Evolutionary conservation across 1,140 invertebrate species (phyloP).

Genomic region (Nephila pilipes): DNA sequence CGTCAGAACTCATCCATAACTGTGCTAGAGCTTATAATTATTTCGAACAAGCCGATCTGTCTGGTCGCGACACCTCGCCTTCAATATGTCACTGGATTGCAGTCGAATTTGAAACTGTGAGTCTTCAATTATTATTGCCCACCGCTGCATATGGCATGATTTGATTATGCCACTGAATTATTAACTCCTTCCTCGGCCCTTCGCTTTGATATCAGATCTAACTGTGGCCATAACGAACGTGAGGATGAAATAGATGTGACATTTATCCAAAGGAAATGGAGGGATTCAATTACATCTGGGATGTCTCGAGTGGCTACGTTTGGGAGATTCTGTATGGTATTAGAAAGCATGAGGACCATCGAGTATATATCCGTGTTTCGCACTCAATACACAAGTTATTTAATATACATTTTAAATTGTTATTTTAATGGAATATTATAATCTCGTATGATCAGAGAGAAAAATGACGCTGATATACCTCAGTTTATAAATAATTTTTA

Average conservation of each 20-base stretch:
- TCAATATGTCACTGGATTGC: conserved; percentile 30
- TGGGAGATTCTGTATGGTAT: not conserved
- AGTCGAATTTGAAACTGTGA: conserved; percentile 56
- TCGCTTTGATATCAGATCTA: conserved; percentile 53
- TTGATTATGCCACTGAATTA: conserved; percentile 67
- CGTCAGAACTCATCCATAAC: conserved; percentile 62
- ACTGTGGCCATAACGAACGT: not conserved
- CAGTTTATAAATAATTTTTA: too few relatives aligned
- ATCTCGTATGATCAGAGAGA: too few relatives aligned
- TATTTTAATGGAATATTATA: too few relatives aligned
- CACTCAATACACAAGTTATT: too few relatives aligned
- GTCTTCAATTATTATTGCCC: conserved; percentile 66
- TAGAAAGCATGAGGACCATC: not conserved
- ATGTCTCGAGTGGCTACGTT: not conserved
- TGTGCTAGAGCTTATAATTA: conserved; percentile 55
- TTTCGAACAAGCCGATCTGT: conserved; percentile 28
- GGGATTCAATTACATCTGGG: conserved; percentile 43
- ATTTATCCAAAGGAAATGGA: conserved; percentile 48
- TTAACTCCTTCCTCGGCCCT: conserved; percentile 39
- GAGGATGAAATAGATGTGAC: conserved; percentile 53
- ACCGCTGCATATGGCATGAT: conserved; percentile 59
- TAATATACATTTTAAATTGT: too few relatives aligned
- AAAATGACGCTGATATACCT: too few relatives aligned
- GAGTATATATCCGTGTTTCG: not conserved
- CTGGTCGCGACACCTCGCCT: conserved; percentile 55